Evolutionary conservation across 1,140 invertebrate species (phyloP).

Genomic region (Cotesia typhae): DNA sequence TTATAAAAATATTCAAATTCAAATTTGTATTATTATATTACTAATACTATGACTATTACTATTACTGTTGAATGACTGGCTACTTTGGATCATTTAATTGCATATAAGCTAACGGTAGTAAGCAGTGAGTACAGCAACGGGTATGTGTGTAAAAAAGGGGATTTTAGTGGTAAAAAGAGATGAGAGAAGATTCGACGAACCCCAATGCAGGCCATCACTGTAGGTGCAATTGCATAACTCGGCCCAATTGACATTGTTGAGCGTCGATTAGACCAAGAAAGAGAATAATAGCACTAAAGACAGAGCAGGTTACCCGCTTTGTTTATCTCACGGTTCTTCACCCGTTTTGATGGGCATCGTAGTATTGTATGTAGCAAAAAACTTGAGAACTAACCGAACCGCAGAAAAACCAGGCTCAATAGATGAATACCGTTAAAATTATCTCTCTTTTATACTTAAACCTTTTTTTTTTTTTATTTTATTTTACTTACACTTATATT

Average conservation of each 20-base stretch:
- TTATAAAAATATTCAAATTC: background rate
- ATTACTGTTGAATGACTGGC: too few relatives aligned
- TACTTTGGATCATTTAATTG: too few relatives aligned
- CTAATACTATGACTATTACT: too few relatives aligned
- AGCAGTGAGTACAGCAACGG: constrained; percentile 43
- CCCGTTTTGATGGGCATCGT: background rate
- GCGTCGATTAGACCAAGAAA: constrained; percentile 30
- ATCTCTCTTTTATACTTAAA: constrained; percentile 13
- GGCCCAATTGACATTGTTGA: constrained; percentile 37
- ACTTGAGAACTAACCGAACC: constrained; percentile 22
- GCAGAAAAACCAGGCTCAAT: constrained; percentile 27
- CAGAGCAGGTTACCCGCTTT: background rate
- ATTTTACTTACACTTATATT: background rate
- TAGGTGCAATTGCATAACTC: constrained; percentile 32
- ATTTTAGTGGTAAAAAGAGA: background rate
- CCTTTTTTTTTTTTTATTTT: background rate
- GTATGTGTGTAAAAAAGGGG: background rate
- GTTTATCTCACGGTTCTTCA: constrained; percentile 15
- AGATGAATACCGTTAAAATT: constrained; percentile 35
- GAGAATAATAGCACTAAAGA: background rate
- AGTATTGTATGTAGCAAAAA: constrained; percentile 10
- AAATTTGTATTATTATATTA: too few relatives aligned
- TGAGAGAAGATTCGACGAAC: background rate
- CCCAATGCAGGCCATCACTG: constrained; percentile 19
- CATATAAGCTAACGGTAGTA: too few relatives aligned